These are phyloP conservation scores for Triplophysa bombifrons DNA, from an alignment of 2,797 vertebrate genomes.

Conservation along the genomic window DNA sequence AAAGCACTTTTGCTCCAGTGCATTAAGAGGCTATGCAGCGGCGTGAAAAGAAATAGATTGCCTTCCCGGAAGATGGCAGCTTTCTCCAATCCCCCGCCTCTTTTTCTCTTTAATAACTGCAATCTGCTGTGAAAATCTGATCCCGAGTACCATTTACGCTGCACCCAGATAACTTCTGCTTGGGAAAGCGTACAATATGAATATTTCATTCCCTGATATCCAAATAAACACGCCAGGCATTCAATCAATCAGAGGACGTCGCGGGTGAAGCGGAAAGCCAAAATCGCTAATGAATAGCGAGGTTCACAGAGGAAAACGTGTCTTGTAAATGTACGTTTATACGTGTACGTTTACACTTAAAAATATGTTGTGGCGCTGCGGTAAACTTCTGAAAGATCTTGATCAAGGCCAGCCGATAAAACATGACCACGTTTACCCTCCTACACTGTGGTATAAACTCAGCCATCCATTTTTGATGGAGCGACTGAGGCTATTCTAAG, in stretches of 20 bases:
- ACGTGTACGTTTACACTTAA: slow-evolving; percentile 7
- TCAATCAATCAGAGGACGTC: slow-evolving; percentile 70
- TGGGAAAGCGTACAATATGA: slow-evolving; percentile 78
- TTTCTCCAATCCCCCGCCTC: slow-evolving; percentile 63
- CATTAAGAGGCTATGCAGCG: slow-evolving; percentile 80
- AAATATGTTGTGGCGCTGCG: neutral
- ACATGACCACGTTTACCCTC: slow-evolving; percentile 22
- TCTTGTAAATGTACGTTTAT: slow-evolving; percentile 61
- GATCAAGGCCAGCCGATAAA: slow-evolving; percentile 32
- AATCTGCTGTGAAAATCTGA: slow-evolving; percentile 85
- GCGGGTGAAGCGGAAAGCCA: slow-evolving; percentile 70
- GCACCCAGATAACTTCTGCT: slow-evolving; percentile 82
- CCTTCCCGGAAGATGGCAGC: slow-evolving; percentile 81
- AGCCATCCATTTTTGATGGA: slow-evolving; percentile 24
- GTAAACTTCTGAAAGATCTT: slow-evolving; percentile 22
- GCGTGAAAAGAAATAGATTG: slow-evolving; percentile 80
- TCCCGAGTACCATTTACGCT: slow-evolving; percentile 82
- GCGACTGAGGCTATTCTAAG: slow-evolving; percentile 60
- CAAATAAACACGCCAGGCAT: slow-evolving; percentile 78
- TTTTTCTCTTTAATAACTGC: slow-evolving; percentile 79
- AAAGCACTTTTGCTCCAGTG: slow-evolving; percentile 84
- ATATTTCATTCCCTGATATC: slow-evolving; percentile 81
- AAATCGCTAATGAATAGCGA: slow-evolving; percentile 76
- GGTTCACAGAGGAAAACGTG: slow-evolving; percentile 59
- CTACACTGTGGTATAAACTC: slow-evolving; percentile 1